These are phyloP conservation scores for Pelagia noctiluca DNA, from an alignment of 30 jellyfish, hydroid and myxozoan species.

Conservation along the genomic window DNA sequence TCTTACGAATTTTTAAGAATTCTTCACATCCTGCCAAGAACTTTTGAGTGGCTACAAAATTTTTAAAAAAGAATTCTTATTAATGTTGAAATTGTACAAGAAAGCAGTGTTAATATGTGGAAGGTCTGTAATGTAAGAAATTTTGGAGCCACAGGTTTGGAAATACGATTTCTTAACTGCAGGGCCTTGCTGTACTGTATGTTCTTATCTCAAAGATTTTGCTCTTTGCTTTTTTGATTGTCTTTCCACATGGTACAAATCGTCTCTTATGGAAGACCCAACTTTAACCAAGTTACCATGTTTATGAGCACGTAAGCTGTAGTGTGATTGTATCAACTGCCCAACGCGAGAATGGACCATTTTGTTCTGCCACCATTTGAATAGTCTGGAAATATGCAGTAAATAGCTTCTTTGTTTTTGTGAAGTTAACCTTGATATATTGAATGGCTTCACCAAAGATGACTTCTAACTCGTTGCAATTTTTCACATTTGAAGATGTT, in stretches of 20 bases:
- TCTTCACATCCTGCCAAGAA: too few species aligned
- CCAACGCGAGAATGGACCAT: slow-evolving; percentile 61
- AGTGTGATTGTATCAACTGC: slow-evolving; percentile 42
- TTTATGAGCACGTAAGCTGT: slow-evolving; percentile 43
- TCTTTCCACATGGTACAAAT: slow-evolving; percentile 54
- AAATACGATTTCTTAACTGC: not conserved
- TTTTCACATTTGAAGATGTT: slow-evolving; percentile 51
- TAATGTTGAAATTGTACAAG: too few species aligned
- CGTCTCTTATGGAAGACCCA: slow-evolving; percentile 53
- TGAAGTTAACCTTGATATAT: slow-evolving; percentile 32
- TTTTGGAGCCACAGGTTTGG: slow-evolving; percentile 12
- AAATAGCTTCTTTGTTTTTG: slow-evolving; percentile 14
- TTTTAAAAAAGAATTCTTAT: too few species aligned
- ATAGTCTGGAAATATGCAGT: slow-evolving; percentile 21
- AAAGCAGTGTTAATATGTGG: too few species aligned
- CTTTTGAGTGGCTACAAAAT: too few species aligned
- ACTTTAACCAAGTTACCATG: slow-evolving; percentile 42
- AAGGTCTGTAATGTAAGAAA: too few species aligned
- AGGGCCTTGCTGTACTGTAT: not conserved
- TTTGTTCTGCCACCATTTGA: slow-evolving; percentile 61
- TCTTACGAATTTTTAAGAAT: too few species aligned
- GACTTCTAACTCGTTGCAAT: slow-evolving; percentile 34
- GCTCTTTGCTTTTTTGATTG: slow-evolving; percentile 47
- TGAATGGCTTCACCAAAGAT: slow-evolving; percentile 32
- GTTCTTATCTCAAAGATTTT: slow-evolving; percentile 16